phyloP scores from a whole-genome alignment of 2,888 invertebrate species.

The Agonopterix arenella region DNA sequence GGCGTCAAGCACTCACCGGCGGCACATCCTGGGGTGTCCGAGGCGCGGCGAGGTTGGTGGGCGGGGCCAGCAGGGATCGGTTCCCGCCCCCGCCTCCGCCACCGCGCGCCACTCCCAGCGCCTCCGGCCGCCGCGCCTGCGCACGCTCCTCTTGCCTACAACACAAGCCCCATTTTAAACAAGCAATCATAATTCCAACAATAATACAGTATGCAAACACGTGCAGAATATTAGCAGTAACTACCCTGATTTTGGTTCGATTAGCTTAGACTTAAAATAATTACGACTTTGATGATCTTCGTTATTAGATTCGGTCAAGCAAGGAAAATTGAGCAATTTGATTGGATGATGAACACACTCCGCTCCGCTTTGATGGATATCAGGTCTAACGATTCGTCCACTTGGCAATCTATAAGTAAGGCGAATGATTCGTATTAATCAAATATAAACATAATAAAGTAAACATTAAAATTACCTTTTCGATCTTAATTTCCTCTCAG shows the following conservation, averaged over 20 bases:
- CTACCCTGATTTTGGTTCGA: too few relatives aligned
- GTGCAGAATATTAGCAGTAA: too few relatives aligned
- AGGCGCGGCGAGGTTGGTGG: slow-evolving; percentile 64
- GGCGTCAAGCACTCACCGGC: slow-evolving; percentile 59
- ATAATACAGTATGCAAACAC: too few relatives aligned
- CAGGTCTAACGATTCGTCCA: too few relatives aligned
- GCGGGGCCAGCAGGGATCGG: slow-evolving; percentile 56
- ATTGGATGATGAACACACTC: too few relatives aligned
- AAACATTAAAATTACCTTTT: slow-evolving; percentile 70
- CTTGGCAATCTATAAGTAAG: too few relatives aligned
- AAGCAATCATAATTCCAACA: too few relatives aligned
- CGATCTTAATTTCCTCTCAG: slow-evolving; percentile 92
- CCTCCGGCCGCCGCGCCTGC: slow-evolving; percentile 49
- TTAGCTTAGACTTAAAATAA: too few relatives aligned
- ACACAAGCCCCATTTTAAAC: background rate
- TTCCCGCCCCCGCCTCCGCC: slow-evolving; percentile 26
- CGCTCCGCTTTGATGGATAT: too few relatives aligned
- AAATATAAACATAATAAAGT: background rate
- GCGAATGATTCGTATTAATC: background rate
- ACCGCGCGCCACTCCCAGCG: slow-evolving; percentile 48
- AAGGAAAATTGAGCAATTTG: too few relatives aligned
- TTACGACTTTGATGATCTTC: too few relatives aligned
- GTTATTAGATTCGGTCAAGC: too few relatives aligned
- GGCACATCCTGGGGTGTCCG: slow-evolving; percentile 82
- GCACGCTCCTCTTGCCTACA: slow-evolving; percentile 37